Evolutionary conservation across 2,888 invertebrate species (phyloP).

Genomic region (Leucoma salicis): DNA sequence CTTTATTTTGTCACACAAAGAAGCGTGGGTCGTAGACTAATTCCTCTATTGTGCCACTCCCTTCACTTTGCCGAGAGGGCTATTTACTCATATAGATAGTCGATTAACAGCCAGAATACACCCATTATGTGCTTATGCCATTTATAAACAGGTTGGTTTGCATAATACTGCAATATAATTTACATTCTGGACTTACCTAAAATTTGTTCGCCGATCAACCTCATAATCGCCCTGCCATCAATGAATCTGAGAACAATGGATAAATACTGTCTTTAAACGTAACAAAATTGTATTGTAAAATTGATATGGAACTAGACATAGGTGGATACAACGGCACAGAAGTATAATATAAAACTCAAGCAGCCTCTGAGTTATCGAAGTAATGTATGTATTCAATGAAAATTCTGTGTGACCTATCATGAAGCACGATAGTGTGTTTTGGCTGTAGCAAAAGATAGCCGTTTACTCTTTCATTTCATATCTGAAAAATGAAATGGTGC

Average conservation of each 20-base stretch:
- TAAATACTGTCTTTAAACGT: too few species aligned
- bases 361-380: too few species aligned
- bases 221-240: constrained; percentile 71
- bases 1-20: constrained; percentile 45
- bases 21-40: constrained; percentile 59
- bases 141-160: constrained; percentile 42
- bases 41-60: constrained; percentile 58
- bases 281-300: too few species aligned
- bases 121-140: constrained; percentile 46
- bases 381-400: too few species aligned
- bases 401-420: too few species aligned
- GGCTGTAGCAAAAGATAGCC: too few species aligned
- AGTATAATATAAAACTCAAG: too few species aligned
- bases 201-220: constrained; percentile 49
- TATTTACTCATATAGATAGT: constrained; percentile 56
- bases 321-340: too few species aligned
- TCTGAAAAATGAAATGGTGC: too few species aligned
- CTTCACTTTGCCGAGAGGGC: constrained; percentile 37
- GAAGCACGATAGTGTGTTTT: too few species aligned
- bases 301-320: too few species aligned
- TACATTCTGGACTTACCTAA: constrained; percentile 66
- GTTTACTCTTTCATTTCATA: too few species aligned
- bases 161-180: constrained; percentile 35
- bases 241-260: constrained; percentile 63
- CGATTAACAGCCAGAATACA: constrained; percentile 53